These are phyloP conservation scores for Drosophila funebris DNA, from an alignment of 1,140 invertebrate species.

Conservation along the genomic window DNA sequence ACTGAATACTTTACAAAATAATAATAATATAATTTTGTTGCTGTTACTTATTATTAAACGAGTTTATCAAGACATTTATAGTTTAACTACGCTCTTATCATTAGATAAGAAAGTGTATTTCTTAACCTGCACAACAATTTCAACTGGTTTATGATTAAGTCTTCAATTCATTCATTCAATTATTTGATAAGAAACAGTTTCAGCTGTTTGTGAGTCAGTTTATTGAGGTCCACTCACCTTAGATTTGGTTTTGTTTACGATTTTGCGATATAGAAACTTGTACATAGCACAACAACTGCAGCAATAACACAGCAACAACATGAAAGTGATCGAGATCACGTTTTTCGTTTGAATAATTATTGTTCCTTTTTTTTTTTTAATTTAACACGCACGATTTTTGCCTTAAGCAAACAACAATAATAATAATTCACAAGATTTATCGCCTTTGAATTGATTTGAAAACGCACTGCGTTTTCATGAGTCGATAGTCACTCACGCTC, in stretches of 20 bases:
- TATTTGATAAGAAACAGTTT: slow-evolving; percentile 9
- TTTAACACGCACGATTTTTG: slow-evolving; percentile 22
- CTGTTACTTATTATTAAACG: background rate
- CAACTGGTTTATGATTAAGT: slow-evolving; percentile 2
- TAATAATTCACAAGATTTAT: slow-evolving; percentile 9
- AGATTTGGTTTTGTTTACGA: slow-evolving; percentile 52
- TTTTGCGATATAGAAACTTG: slow-evolving; percentile 56
- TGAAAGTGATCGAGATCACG: slow-evolving; percentile 30
- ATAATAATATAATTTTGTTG: background rate
- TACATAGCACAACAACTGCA: slow-evolving; percentile 47
- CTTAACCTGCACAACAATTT: slow-evolving; percentile 37
- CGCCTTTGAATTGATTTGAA: slow-evolving; percentile 20
- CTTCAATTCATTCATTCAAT: slow-evolving; percentile 18
- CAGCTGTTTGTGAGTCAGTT: slow-evolving; percentile 20
- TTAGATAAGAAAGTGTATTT: background rate
- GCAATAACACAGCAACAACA: slow-evolving; percentile 20
- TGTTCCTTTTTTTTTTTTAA: background rate
- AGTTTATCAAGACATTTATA: background rate
- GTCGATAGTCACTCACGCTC: background rate
- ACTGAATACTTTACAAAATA: no score
- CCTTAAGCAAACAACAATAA: background rate
- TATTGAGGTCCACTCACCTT: slow-evolving; percentile 54
- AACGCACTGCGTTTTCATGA: slow-evolving; percentile 14
- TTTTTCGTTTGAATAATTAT: background rate
- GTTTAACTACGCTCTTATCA: background rate